Evolutionary conservation across 2,888 invertebrate genomes (phyloP), one percentile per base, ranked within the genome.

Genomic region (Cryptops parisi): DNA sequence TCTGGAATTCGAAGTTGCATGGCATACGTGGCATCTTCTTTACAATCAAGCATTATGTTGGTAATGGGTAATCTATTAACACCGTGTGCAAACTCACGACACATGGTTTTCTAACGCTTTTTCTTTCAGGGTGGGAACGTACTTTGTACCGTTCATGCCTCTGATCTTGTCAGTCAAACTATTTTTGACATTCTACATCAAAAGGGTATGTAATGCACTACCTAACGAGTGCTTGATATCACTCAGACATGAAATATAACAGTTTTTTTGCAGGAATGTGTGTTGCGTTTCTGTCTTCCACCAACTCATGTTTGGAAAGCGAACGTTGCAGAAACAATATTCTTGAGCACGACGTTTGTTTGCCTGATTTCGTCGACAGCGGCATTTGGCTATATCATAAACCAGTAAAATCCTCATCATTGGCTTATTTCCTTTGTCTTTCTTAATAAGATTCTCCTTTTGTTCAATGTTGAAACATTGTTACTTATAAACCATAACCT

Each of bases 41-140:
- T 86, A 84, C 73, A 84, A 82, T 67, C 86, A 87, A 67, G 78
- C 79, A 0, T 69, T 85, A 47, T 75, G 84, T 57, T 86, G 85
- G 84, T 69, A 60, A 57, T n/a, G n/a, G n/a, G n/a, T n/a, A n/a
- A n/a, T n/a, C n/a, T n/a, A n/a, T n/a, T n/a, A n/a, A n/a, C n/a
- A n/a, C n/a, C n/a, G n/a, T n/a, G n/a, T n/a, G n/a, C n/a, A n/a
- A n/a, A n/a, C n/a, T n/a, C n/a, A n/a, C n/a, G n/a, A n/a, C n/a
- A n/a, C n/a, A n/a, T n/a, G n/a, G n/a, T n/a, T n/a, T n/a, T n/a
- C n/a, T n/a, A n/a, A n/a, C n/a, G n/a, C n/a, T n/a, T 21, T 48
- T 27, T 21, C 12, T 27, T 33, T 33, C 21, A 49, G 49, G 50
- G 25, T 50, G 6, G 50, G 50, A 1, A 5, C 26, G 1, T 40